Evolutionary conservation across 92 coral and sea anemone genomes (phyloP), one percentile per base, ranked within the genome.

Genomic region (Siderastrea siderea): DNA sequence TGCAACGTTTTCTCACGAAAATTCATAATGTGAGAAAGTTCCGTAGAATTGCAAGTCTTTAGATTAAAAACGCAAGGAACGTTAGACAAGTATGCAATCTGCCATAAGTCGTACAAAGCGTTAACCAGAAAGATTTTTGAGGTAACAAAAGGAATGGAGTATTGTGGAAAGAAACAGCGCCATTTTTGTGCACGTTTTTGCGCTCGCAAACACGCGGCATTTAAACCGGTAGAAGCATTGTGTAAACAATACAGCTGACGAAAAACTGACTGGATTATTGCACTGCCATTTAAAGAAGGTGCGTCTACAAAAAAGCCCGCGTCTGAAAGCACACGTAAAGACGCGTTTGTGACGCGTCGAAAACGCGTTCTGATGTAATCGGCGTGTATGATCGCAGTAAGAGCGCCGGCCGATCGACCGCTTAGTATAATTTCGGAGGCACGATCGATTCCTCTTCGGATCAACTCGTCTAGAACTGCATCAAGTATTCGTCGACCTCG

Each of bases 391-490:
- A 87, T 72, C 48, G 91, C 91, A 38, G 87, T 5, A 7, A 87
- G 84, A 47, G 81, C 91, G 11, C 91, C 91, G 5, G 91, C 91
- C 66, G 91, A 87, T 15, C 87, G 87, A 71, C 84, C 92, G 46
- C 71, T 64, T 53, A 89, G 48, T 52, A 89, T 89, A 46, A 89
- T 86, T 15, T 89, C 92, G 59, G 89, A 57, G 46, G 92, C 92
- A 4, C 38, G 71, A 53, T 65, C 47, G 74, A 83, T 77, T 17
- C 92, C 89, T 58, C 86, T 83, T 19, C 84, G 84, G 16, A 89
- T 48, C 44, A 89, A 70, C 46, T 83, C 85, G 65, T 89, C 89
- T 8, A 83, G 11, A 12, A 84, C 46, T 5, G 80, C 74, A 59
- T 67, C 87, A 60, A 76, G 66, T 48, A 89, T 59, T 53, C 76